Base-by-base conservation (phyloP, 2,797 vertebrate species). In the Chaetodon trifasciatus region DNA sequence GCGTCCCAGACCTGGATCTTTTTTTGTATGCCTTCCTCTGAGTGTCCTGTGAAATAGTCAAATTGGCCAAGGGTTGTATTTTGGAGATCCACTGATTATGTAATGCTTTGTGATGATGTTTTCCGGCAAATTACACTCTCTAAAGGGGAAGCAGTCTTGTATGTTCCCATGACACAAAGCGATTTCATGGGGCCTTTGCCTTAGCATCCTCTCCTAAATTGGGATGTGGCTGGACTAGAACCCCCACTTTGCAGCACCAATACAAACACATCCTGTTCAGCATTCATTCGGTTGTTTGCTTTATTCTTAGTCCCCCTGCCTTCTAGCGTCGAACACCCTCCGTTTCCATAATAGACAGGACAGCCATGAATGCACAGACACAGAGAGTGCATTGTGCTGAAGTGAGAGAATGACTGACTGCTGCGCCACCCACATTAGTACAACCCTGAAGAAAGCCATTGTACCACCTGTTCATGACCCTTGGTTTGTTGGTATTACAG, bases 81-180 rank as follows among this genome's bases (percentile, higher is more conserved):
- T 81, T 35, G 63, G 74, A 80, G 76, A 37, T 85, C 40, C 49
- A 42, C 74, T 65, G 86, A 81, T 94, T 92, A 91, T 88, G 85
- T 89, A 93, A 94, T 28, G 77, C 90, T 90, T 90, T 93, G 91
- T 93, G 68, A 76, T 82, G 55, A 73, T 44, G 84, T 91, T 94
- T 94, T 92, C 90, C 90, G 47, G 84, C 83, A 89, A 93, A 92
- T 93, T 93, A 89, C 81, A 84, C 91, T 75, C 78, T 73, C 52
- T 90, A 81, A 89, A 91, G 85, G 60, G 81, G 76, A 90, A 79
- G 69, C 84, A 42, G 78, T 74, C 85, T 89, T 75, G 84, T 72
- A 79, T 79, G 77, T 89, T 90, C 87, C 86, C 46, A 9, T 71
- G 65, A 75, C 87, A 94, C 90, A 92, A 94, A 93, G 88, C 74